Percentiles rank a stretch among this genome's conserved stretches.
Evolutionary conservation across 2,888 invertebrate species (phyloP).

Genomic region (Andrena marginata): DNA sequence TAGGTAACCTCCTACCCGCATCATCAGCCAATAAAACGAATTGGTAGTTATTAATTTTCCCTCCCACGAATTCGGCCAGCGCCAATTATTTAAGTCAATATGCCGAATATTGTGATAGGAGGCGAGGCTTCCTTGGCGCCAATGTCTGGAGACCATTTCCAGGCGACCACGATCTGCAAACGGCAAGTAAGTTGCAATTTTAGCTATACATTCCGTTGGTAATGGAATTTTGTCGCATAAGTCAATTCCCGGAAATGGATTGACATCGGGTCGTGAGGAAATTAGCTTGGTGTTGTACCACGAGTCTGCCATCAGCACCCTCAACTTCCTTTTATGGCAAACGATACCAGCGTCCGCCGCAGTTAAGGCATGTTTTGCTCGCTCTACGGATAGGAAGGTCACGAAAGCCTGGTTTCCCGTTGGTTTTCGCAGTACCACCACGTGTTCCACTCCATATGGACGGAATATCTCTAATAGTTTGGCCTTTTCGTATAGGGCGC

Average conservation of each 20-base stretch:
- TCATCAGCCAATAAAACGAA: not conserved
- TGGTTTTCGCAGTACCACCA: not conserved
- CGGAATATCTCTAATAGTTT: not conserved
- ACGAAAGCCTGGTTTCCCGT: not conserved
- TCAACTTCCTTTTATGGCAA: not conserved
- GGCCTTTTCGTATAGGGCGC: not conserved
- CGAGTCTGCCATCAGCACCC: accelerated
- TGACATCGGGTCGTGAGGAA: not conserved
- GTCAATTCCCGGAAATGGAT: not conserved
- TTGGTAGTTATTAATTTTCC: not conserved
- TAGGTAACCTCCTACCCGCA: not conserved
- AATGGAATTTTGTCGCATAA: not conserved
- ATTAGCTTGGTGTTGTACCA: not conserved
- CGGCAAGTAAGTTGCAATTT: not conserved
- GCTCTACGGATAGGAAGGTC: not conserved
- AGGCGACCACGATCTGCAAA: not conserved
- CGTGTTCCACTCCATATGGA: not conserved
- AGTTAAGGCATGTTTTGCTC: not conserved
- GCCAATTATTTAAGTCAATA: not conserved
- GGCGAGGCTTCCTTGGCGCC: not conserved
- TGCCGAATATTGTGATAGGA: not conserved
- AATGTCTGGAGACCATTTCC: not conserved
- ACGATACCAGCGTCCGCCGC: not conserved
- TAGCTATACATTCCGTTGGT: not conserved
- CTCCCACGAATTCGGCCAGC: not conserved